Base-by-base conservation (phyloP, 1,140 invertebrate species). In the Leucophenga varia region DNA sequence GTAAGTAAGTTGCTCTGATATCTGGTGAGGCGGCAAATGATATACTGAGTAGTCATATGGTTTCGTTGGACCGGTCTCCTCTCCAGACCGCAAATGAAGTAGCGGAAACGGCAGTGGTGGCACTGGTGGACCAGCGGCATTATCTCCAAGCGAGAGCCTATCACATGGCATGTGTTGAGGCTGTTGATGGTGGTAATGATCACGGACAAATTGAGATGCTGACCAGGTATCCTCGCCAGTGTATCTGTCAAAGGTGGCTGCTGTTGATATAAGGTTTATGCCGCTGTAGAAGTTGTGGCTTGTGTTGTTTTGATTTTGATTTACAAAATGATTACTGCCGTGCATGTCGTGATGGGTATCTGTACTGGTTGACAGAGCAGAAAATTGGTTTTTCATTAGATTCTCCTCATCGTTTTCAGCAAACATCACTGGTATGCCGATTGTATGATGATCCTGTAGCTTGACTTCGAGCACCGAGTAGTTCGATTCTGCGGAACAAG, bases 211-310 rank as follows among this genome's bases (percentile, higher is more conserved):
- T 60, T 83, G 80, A 8, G 78, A 80, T 3, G 82, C 81, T 19
- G 79, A 79, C 81, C 81, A 83, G 1, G 78, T 80, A 47, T 81
- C 80, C 52, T 78, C 79, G 3, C n/a, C n/a, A n/a, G n/a, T n/a
- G n/a, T n/a, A n/a, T n/a, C 22, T 25, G 22, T 25, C 22, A 10
- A 25, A 25, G 10, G 22, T 10, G 10, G 22, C 22, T 25, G 22
- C 5, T 10, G 22, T 5, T 10, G 22, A 25, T 6, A 25, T 25
- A 10, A 25, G 5, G 22, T 25, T 5, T 6, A 25, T 10, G 22
- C 22, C 10, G 22, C 10, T 25, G 10, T 25, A 25, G 22, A 25
- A 25, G 22, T 10, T 25, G 10, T 25, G 5, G 22, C 77, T 80
- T 13, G 81, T 61, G 9, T 77, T 76, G 40, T 72, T 64, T 32